Evolutionary conservation across 2,113 vertebrate species (phyloP), one percentile per base, ranked within the genome.

Genomic region (Carettochelys insculpta): DNA sequence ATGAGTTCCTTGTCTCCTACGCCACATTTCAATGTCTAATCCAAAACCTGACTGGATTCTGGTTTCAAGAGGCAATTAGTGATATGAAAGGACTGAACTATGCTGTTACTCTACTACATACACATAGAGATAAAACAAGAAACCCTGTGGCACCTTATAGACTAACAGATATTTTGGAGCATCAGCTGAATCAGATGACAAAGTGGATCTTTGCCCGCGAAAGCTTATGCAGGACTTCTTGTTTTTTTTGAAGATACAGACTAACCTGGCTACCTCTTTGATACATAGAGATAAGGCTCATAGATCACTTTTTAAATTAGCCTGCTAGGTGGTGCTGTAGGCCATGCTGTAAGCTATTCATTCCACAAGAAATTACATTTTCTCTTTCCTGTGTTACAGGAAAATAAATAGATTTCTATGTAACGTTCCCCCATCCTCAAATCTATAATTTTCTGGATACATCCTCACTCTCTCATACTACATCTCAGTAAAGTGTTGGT

Each of bases 261-360:
- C n/a, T n/a, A n/a, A n/a, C n/a, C n/a, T n/a, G n/a, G n/a, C n/a
- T n/a, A n/a, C n/a, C n/a, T n/a, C n/a, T n/a, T n/a, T n/a, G n/a
- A n/a, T n/a, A n/a, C n/a, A n/a, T n/a, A n/a, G n/a, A n/a, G n/a
- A n/a, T n/a, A n/a, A 83, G 65, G 29, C 16, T n/a, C 56, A 47
- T 3, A 53, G 56, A 75, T 82, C 47, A 38, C 79, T 95, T 91
- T 90, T 88, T 90, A 92, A 91, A 94, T 96, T 94, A 96, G 95
- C 89, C 96, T 88, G 95, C 96, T 97, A 97, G 97, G 77, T 97
- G 97, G 97, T 97, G 96, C 97, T 97, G 2, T 19, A 97, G 95
- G 95, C 97, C 92, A 80, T 4, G 78, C 61, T 96, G 88, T 92
- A 89, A 92, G 12, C 65, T 68, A 43, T 29, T 88, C 8, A 1